Conservation (phyloP, 2,888 invertebrate genomes). For the Noctua pronuba region DNA sequence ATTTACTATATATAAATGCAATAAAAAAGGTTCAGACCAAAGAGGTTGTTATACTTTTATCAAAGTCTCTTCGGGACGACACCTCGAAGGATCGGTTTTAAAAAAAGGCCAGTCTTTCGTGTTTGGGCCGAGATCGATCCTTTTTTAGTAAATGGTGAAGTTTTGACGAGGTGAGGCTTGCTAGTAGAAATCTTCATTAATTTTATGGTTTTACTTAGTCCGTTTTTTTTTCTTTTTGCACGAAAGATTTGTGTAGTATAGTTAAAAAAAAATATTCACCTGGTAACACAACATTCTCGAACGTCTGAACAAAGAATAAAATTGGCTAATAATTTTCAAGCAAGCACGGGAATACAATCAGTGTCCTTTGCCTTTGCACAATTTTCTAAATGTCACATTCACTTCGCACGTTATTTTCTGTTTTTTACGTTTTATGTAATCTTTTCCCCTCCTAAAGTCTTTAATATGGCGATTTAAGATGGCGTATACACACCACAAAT, state of each 20-base stretch:
- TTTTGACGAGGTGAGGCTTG: constrained; percentile 34
- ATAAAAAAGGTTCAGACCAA: constrained; percentile 19
- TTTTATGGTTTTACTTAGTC: background rate
- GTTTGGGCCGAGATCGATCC: constrained; percentile 14
- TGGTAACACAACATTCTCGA: background rate
- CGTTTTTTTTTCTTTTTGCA: constrained; percentile 10
- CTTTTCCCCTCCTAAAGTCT: background rate
- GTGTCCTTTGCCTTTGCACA: too few relatives aligned
- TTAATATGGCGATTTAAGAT: background rate
- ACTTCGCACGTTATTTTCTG: background rate
- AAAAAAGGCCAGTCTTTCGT: constrained; percentile 16
- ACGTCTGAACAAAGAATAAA: background rate
- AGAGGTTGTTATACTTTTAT: constrained; percentile 13
- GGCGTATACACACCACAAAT: too few relatives aligned
- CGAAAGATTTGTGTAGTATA: background rate
- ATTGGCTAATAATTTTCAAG: background rate
- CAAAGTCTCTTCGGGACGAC: constrained; percentile 23
- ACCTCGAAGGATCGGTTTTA: constrained; percentile 2
- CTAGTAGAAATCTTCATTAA: constrained; percentile 21
- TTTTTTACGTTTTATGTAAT: background rate
- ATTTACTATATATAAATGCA: constrained; percentile 33
- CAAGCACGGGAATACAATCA: background rate
- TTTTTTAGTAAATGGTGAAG: constrained; percentile 27
- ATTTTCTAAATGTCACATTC: background rate
- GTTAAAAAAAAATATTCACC: background rate